Base-by-base conservation (phyloP, 2,888 invertebrate species). In the Steinernema scapterisci region DNA sequence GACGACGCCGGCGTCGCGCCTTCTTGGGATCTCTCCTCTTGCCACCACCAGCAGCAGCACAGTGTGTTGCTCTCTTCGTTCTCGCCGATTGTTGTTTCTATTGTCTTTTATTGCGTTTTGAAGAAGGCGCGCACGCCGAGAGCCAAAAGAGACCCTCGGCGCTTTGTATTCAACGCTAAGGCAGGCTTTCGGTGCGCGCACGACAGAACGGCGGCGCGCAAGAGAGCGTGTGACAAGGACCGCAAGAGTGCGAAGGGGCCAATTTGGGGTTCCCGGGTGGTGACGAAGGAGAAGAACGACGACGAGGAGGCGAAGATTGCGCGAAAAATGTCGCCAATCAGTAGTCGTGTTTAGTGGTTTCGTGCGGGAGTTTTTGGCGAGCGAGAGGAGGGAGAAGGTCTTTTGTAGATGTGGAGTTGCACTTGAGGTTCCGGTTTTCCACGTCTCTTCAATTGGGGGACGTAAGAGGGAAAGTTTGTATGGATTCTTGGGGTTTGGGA, bases 51-150 rank as follows among this genome's bases (percentile, higher is more conserved):
- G 38, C 9, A n/a, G n/a, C n/a, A n/a, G n/a, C n/a, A n/a, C 38
- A 38, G 38, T 6, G 38, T 38, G 38, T 38, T 38, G 38, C 38
- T 38, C 38, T 38, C 63, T 6, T 13, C 63, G 31, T 31, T 21
- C 16, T 25, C 16, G 16, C 21, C 25, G 23, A 25, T 16, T 31
- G 63, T 63, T 38, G 31, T 31, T 63, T 63, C 63, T 63, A 31
- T 63, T 63, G 38, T 63, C 63, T 63, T 52, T 63, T 63, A 63
- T 63, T 63, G 63, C 63, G 63, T 63, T 63, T 63, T 63, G 63
- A 63, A 63, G 63, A 63, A 16, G 38, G 63, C 63, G 48, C 48
- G 63, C 63, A 16, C 48, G 48, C 48, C n/a, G 19, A 48, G 48
- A 48, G 48, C 48, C 38, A 38, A 38, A 38, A 38, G 38, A 38